Percentiles rank a stretch among this genome's conserved stretches.
phyloP scores from a whole-genome alignment of 2,888 invertebrate genomes.

The Zeuzera pyrina region DNA sequence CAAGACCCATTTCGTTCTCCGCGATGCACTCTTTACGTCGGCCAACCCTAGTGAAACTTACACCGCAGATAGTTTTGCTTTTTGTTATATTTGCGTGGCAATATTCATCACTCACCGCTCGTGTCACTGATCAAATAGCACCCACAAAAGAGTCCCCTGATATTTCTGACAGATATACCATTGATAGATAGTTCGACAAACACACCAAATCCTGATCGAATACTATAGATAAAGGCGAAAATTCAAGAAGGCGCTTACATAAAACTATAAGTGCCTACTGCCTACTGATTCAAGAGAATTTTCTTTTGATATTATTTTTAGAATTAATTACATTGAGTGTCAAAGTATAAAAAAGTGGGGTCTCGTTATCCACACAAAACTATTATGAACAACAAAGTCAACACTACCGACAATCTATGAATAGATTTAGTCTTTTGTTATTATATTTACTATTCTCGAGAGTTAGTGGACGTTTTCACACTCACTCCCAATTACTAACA shows the following conservation, averaged over 20 bases:
- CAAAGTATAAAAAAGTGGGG: no score
- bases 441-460: constrained; percentile 62
- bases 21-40: constrained; percentile 25
- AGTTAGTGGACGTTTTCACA: constrained; percentile 65
- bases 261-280: no score
- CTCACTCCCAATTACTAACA: constrained; percentile 66
- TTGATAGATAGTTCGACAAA: constrained; percentile 61
- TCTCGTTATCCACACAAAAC: constrained; percentile 34
- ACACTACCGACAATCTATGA: constrained; percentile 37
- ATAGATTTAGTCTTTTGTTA: constrained; percentile 59
- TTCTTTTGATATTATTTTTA: no score
- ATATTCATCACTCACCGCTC: constrained; percentile 71
- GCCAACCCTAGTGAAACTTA: constrained; percentile 62
- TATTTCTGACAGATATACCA: constrained; percentile 61
- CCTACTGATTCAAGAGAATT: no score
- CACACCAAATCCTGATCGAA: constrained; percentile 41
- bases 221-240: neutral
- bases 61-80: constrained; percentile 68
- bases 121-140: constrained; percentile 70
- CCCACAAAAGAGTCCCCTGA: constrained; percentile 65
- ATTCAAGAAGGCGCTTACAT: no score
- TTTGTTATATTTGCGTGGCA: constrained; percentile 70
- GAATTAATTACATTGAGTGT: no score
- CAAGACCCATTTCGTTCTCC: constrained; percentile 22
- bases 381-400: constrained; percentile 40